Evolutionary conservation across 2,797 vertebrate species (phyloP).

Genomic region (Gymnopithys bicolor): DNA sequence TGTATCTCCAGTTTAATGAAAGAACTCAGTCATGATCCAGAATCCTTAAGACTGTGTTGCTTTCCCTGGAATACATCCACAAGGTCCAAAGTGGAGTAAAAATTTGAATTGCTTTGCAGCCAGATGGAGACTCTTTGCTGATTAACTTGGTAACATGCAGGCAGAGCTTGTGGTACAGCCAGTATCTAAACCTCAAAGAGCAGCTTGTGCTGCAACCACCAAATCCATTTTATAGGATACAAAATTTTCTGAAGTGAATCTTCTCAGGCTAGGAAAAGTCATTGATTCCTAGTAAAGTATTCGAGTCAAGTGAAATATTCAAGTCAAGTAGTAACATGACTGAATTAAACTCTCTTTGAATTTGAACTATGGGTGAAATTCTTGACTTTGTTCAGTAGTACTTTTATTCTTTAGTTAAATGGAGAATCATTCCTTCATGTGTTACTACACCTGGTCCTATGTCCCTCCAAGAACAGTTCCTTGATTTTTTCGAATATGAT

Average conservation of each 20-base stretch:
- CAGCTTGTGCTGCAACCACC: background rate
- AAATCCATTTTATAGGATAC: background rate
- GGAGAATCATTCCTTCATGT: background rate
- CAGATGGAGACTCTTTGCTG: background rate
- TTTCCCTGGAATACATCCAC: background rate
- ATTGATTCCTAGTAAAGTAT: background rate
- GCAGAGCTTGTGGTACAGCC: background rate
- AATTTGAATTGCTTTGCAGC: background rate
- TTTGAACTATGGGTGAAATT: background rate
- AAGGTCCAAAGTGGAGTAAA: background rate
- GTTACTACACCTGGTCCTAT: background rate
- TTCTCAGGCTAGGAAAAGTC: background rate
- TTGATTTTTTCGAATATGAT: background rate
- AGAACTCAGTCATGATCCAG: background rate
- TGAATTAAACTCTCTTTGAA: background rate
- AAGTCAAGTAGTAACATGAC: background rate
- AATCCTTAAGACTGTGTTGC: background rate
- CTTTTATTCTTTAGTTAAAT: background rate
- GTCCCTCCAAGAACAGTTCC: background rate
- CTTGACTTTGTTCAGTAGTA: background rate
- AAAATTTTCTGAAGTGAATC: background rate
- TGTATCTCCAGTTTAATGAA: background rate
- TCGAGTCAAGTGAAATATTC: background rate
- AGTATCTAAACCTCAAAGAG: background rate
- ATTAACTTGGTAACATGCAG: background rate